These are phyloP conservation scores for Cherax quadricarinatus DNA, from an alignment of 1,140 invertebrate species.

Conservation along the genomic window DNA sequence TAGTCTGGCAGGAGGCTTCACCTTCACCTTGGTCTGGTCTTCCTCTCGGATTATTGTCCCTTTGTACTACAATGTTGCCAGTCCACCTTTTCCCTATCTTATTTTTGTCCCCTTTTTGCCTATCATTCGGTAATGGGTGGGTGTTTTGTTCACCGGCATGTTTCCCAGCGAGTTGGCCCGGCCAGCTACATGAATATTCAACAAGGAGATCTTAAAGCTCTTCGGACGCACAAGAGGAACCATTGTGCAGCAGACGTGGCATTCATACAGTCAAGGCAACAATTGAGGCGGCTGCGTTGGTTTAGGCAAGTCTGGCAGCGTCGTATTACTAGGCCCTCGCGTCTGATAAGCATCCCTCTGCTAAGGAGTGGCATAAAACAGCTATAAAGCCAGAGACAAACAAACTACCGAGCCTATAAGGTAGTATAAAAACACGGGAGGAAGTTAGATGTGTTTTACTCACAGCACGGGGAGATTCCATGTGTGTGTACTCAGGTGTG, in stretches of 20 bases:
- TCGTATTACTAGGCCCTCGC: neutral
- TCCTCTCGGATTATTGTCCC: neutral
- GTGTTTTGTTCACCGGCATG: neutral
- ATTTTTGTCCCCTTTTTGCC: neutral
- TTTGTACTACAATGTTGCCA: neutral
- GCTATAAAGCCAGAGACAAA: neutral
- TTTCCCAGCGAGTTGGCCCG: neutral
- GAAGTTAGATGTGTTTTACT: neutral
- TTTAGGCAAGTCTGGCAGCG: neutral
- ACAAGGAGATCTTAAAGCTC: neutral
- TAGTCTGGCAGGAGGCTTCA: neutral
- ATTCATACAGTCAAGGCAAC: neutral
- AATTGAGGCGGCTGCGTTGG: neutral
- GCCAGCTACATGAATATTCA: neutral
- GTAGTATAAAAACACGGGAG: neutral
- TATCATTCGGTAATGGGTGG: neutral
- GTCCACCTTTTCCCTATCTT: neutral
- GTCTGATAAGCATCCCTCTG: neutral
- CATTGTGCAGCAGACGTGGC: neutral
- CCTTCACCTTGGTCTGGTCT: neutral
- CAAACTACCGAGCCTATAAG: conserved; percentile 1
- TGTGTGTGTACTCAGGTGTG: neutral
- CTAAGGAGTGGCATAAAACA: neutral
- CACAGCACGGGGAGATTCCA: neutral
- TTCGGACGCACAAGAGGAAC: neutral